These are phyloP conservation scores for Nicator chloris DNA, from an alignment of 2,113 vertebrate species.

Conservation along the genomic window DNA sequence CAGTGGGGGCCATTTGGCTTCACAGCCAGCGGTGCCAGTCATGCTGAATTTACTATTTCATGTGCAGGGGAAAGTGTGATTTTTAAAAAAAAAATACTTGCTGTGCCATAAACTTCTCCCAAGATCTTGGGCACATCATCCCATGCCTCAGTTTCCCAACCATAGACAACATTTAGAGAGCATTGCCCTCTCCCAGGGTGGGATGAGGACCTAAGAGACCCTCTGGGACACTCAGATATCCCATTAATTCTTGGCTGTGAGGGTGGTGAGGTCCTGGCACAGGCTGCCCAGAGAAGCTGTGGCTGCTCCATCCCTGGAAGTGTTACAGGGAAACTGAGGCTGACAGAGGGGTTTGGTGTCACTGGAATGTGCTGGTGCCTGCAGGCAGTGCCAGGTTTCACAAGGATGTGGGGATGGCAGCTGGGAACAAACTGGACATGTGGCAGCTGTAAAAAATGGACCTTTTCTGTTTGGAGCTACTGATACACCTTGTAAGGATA, in stretches of 20 bases:
- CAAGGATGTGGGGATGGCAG: neutral
- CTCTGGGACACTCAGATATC: neutral
- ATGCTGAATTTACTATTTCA: neutral
- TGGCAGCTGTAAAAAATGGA: neutral
- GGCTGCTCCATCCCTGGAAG: neutral
- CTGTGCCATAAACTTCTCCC: neutral
- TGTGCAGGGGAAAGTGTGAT: neutral
- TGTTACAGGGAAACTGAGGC: neutral
- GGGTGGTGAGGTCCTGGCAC: rapidly evolving
- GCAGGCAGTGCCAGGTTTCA: neutral
- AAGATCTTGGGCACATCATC: neutral
- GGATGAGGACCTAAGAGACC: neutral
- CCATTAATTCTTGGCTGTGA: rapidly evolving
- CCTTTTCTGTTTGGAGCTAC: neutral
- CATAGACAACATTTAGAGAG: neutral
- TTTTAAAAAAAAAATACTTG: neutral
- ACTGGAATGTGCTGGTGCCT: neutral
- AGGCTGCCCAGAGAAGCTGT: neutral
- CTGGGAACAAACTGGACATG: neutral
- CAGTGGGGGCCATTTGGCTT: neutral
- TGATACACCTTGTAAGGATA: neutral
- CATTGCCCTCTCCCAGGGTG: neutral
- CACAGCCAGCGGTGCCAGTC: neutral
- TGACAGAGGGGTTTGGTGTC: neutral
- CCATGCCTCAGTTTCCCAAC: neutral